Evolutionary conservation across 2,797 vertebrate genomes (phyloP), one percentile per base, ranked within the genome.

Genomic region (Euphonia xanthogaster): DNA sequence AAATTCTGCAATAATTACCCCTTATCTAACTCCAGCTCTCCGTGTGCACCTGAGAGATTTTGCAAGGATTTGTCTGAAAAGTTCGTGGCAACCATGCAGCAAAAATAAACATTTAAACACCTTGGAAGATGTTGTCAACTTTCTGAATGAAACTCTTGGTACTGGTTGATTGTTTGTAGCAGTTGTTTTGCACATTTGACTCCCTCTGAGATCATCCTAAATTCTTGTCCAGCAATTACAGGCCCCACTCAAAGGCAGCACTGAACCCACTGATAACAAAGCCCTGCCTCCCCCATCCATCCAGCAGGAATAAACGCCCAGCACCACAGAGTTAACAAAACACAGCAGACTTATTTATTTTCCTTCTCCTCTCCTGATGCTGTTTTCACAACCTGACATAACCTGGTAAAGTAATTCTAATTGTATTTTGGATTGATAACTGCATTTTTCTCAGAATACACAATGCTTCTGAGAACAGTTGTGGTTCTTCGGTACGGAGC

Each of bases 401-500:
- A 97, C 93, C 94, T 88, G 88, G 61, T 86, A 96, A 93, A 97
- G 94, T 87, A 95, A 90, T 96, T 94, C 81, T 92, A 97, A 94
- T 93, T 94, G 88, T 74, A 94, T 92, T 92, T 93, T 96, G 95
- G 86, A 91, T 90, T 94, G 95, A 96, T 97, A 97, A 93, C 48
- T 90, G 71, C 87, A 86, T 95, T 95, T 73, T 88, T 94, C 85
- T 88, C 92, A 63, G 87, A 75, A 94, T 40, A 86, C 70, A 96
- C 93, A 88, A 89, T 40, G 58, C 86, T 86, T 60, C 42, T 50
- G 61, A 87, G 81, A 96, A 66, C 74, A 86, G 70, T 91, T 81
- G 78, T 74, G 70, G 71, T 81, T 80, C 93, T 86, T 48, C 67
- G 55, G 85, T 79, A 47, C 22, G 47, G 85, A 45, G 87, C 21